Evolutionary conservation across 2,113 vertebrate species (phyloP).

Genomic region (Larimichthys polyactis): DNA sequence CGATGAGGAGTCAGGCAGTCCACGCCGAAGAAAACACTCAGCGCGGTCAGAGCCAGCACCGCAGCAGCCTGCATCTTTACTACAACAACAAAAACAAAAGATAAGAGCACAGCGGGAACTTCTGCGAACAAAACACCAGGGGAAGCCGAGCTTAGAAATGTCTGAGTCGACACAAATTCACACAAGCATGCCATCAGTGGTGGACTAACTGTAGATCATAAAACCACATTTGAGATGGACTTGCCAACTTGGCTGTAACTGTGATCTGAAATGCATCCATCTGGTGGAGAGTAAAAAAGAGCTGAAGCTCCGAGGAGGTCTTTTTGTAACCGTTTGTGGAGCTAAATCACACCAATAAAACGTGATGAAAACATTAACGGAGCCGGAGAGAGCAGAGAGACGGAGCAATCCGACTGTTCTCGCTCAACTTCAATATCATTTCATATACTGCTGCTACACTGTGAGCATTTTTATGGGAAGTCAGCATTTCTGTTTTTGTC

Average conservation of each 20-base stretch:
- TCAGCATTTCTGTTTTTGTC: too few species aligned
- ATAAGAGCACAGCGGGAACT: neutral
- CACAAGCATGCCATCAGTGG: conserved; percentile 33
- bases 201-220: conserved; percentile 31
- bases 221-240: conserved; percentile 56
- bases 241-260: conserved; percentile 54
- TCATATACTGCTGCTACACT: too few species aligned
- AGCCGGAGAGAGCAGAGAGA: conserved; percentile 8
- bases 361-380: neutral
- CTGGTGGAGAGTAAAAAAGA: conserved; percentile 35
- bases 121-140: neutral
- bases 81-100: neutral
- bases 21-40: conserved; percentile 86
- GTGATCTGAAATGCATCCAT: conserved; percentile 53
- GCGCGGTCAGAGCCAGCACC: conserved; percentile 59
- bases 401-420: neutral
- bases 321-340: conserved; percentile 40
- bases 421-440: too few species aligned
- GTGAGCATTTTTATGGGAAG: too few species aligned
- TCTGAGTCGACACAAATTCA: conserved; percentile 45
- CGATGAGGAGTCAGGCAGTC: conserved; percentile 88
- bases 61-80: conserved; percentile 51
- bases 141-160: conserved; percentile 17
- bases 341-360: neutral
- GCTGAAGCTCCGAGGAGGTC: conserved; percentile 37